These are phyloP conservation scores for Tringa solitaria DNA, from an alignment of 2,113 vertebrate genomes.

Conservation along the genomic window DNA sequence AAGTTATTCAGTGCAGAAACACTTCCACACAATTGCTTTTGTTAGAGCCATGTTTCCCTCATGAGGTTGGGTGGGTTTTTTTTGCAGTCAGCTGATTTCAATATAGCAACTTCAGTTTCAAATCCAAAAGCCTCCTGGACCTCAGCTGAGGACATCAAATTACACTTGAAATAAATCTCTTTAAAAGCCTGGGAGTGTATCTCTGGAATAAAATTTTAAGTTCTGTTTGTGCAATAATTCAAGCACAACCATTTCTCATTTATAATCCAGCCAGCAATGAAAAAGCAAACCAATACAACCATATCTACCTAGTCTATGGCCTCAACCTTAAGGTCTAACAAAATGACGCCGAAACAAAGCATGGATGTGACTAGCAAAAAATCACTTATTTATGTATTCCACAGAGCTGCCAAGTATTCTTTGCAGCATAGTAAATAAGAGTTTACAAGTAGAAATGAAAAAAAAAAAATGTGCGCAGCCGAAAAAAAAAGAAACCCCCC, in stretches of 20 bases:
- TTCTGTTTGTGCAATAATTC: background rate
- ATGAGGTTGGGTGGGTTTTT: fast-evolving
- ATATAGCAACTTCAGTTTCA: background rate
- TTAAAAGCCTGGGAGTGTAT: too few species aligned
- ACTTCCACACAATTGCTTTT: conserved; percentile 6
- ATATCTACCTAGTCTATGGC: background rate
- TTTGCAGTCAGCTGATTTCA: background rate
- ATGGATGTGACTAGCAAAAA: background rate
- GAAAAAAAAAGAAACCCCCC: background rate
- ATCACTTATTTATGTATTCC: background rate
- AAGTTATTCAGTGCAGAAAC: conserved; percentile 11
- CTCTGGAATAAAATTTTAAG: background rate
- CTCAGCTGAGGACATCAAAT: background rate
- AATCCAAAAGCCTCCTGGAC: background rate
- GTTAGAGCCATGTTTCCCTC: background rate
- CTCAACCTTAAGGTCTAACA: background rate
- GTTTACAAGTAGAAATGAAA: background rate
- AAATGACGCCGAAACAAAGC: background rate
- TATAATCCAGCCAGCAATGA: background rate
- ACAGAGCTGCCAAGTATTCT: background rate
- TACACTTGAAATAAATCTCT: background rate
- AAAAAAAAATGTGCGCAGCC: background rate
- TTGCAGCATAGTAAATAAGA: background rate
- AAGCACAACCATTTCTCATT: background rate
- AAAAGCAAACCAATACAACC: background rate